phyloP scores from a whole-genome alignment of 1,140 invertebrate genomes.

The Nephotettix cincticeps region DNA sequence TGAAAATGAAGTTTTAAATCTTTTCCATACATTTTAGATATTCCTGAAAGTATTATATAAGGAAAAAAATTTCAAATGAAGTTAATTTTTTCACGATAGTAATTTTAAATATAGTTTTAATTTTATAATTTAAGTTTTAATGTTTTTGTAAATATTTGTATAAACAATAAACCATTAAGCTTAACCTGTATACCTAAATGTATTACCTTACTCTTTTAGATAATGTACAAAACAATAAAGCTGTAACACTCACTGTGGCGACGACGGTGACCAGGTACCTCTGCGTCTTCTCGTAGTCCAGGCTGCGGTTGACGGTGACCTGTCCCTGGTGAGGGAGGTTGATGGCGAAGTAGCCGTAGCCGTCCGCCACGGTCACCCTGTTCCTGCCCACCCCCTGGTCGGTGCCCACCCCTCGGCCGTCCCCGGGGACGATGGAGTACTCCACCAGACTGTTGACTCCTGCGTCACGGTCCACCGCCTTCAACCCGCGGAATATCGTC shows the following conservation, averaged over 20 bases:
- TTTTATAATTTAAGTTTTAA: too few species aligned
- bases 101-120: too few species aligned
- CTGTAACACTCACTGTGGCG: constrained; percentile 72
- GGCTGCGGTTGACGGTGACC: constrained; percentile 81
- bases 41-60: too few species aligned
- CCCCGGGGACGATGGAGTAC: constrained; percentile 66
- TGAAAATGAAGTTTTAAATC: too few species aligned
- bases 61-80: too few species aligned
- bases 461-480: constrained; percentile 79
- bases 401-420: constrained; percentile 50
- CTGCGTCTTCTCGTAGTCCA: constrained; percentile 88
- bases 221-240: too few species aligned
- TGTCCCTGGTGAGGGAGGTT: constrained; percentile 87
- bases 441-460: constrained; percentile 85
- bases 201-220: too few species aligned
- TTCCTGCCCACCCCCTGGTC: constrained; percentile 53
- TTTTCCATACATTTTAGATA: too few species aligned
- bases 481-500: constrained; percentile 82
- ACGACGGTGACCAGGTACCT: constrained; percentile 86
- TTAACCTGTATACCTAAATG: too few species aligned
- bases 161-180: background rate
- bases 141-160: background rate
- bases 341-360: constrained; percentile 81
- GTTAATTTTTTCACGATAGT: too few species aligned
- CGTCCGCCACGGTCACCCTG: constrained; percentile 67